phyloP scores from a whole-genome alignment of 2,113 vertebrate genomes.

The Cyanocitta stelleri region DNA sequence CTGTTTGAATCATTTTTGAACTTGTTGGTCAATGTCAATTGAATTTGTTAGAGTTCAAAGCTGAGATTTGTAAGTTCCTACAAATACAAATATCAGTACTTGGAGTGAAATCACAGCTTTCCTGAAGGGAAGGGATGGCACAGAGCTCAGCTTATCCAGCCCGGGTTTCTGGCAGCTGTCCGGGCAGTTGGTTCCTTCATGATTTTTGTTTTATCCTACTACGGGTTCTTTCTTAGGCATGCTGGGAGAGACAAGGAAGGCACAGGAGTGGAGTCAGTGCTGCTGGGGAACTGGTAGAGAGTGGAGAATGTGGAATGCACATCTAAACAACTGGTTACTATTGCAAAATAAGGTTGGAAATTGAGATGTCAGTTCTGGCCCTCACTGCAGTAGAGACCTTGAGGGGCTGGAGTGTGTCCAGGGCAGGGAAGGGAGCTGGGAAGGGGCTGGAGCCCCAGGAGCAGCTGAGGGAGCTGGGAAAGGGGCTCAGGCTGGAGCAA shows the following conservation, averaged over 20 bases:
- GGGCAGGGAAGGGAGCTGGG: background rate
- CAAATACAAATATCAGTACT: background rate
- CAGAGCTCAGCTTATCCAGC: background rate
- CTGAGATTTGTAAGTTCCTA: background rate
- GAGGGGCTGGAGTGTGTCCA: background rate
- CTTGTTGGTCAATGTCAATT: background rate
- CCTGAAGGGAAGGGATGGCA: background rate
- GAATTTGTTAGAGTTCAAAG: background rate
- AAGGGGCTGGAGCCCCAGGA: background rate
- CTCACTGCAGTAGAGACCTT: accelerated
- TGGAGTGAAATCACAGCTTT: background rate
- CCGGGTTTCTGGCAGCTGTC: background rate
- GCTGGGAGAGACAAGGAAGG: background rate
- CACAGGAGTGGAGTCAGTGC: background rate
- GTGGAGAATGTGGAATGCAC: background rate
- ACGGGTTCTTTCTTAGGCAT: accelerated
- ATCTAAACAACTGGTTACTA: background rate
- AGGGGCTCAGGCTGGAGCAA: background rate
- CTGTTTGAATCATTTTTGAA: background rate
- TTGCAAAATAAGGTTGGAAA: background rate
- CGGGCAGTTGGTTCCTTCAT: background rate
- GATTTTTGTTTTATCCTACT: background rate
- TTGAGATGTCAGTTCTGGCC: background rate
- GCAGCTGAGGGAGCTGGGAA: background rate
- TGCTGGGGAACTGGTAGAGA: background rate